phyloP scores from a whole-genome alignment of 2,797 vertebrate species.

The Halcyon leucocephala region DNA sequence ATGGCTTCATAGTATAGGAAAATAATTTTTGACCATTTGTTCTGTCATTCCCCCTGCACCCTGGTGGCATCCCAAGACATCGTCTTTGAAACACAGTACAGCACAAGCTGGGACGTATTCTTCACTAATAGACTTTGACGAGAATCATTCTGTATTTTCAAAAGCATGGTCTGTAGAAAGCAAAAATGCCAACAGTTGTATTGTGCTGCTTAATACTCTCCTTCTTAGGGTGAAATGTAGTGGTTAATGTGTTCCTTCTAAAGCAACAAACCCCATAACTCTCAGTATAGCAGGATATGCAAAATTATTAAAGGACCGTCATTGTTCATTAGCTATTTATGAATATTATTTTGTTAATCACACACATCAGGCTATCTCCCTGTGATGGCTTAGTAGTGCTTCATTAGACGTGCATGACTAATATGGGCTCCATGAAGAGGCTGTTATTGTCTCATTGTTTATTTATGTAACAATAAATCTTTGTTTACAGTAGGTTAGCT shows the following conservation, averaged over 20 bases:
- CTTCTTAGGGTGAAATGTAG: not conserved
- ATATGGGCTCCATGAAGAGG: conserved; percentile 37
- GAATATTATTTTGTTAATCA: conserved; percentile 57
- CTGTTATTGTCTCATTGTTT: conserved; percentile 64
- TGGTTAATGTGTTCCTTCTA: not conserved
- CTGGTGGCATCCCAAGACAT: not conserved
- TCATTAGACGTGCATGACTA: conserved; percentile 55
- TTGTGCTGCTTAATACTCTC: not conserved
- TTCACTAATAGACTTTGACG: not conserved
- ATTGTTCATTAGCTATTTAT: not conserved
- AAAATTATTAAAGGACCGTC: not conserved
- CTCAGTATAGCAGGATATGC: not conserved
- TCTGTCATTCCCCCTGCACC: not conserved
- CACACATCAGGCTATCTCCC: conserved; percentile 51
- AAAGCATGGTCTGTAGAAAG: not conserved
- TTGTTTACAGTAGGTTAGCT: conserved; percentile 29
- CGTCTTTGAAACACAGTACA: not conserved
- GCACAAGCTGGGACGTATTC: not conserved
- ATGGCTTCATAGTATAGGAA: not conserved
- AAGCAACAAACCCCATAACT: not conserved
- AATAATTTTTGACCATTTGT: not conserved
- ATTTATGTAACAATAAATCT: conserved; percentile 60
- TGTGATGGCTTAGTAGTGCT: conserved; percentile 45
- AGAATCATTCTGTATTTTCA: not conserved
- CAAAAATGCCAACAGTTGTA: not conserved